phyloP scores from a whole-genome alignment of 2,797 vertebrate species.

The Emydoidea blandingii region DNA sequence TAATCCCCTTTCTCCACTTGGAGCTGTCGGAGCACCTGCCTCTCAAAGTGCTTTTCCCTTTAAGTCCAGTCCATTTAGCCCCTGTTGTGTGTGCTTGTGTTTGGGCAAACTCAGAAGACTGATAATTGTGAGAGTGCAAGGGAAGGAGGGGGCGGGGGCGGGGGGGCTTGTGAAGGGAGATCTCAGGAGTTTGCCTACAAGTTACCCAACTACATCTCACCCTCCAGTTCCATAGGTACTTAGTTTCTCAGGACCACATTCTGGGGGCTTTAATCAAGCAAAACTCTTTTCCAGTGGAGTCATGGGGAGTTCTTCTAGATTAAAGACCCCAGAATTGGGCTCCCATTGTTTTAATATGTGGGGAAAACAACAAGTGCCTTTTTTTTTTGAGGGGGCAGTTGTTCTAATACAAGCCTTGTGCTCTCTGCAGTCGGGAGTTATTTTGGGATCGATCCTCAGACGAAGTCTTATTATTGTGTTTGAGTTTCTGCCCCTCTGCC shows the following conservation, averaged over 20 bases:
- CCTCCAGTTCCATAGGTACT: neutral
- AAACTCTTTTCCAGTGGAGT: neutral
- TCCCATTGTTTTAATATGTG: fast-evolving
- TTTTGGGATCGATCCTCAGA: neutral
- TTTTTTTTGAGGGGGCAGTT: neutral
- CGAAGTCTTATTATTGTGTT: neutral
- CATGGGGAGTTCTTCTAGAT: neutral
- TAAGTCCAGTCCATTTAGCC: neutral
- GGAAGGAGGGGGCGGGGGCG: neutral
- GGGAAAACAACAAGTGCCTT: fast-evolving
- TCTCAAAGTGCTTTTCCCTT: neutral
- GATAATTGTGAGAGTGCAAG: neutral
- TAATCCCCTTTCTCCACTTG: neutral
- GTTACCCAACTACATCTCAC: neutral
- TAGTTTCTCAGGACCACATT: neutral
- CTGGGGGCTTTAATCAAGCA: neutral
- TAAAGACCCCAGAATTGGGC: neutral
- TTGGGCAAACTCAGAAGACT: neutral
- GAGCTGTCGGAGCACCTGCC: neutral
- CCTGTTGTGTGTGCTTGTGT: neutral
- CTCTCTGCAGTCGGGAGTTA: neutral
- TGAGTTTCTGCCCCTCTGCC: neutral
- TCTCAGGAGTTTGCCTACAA: neutral
- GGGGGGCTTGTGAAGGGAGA: neutral
- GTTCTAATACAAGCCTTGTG: neutral